phyloP scores from a whole-genome alignment of 2,113 vertebrate species.

The Megaleporinus macrocephalus region DNA sequence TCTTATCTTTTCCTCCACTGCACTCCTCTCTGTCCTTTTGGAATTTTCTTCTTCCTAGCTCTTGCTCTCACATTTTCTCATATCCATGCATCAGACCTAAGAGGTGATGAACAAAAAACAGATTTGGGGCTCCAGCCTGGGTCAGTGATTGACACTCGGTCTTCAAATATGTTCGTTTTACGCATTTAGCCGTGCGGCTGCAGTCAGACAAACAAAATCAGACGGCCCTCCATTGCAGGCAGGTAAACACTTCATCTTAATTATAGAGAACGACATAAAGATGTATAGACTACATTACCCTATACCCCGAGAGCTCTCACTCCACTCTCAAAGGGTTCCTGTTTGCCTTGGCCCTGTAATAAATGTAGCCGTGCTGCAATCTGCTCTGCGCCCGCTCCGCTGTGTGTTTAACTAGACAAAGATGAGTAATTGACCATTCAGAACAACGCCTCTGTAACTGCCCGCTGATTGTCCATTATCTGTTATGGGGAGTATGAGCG shows the following conservation, averaged over 20 bases:
- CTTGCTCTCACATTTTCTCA: conserved; percentile 25
- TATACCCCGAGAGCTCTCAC: conserved; percentile 22
- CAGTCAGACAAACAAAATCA: conserved; percentile 18
- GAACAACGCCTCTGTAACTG: conserved; percentile 66
- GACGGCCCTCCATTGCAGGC: neutral
- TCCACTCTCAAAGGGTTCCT: conserved; percentile 59
- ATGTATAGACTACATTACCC: conserved; percentile 38
- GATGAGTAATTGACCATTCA: conserved; percentile 78
- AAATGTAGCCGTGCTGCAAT: conserved; percentile 68
- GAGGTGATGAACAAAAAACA: neutral
- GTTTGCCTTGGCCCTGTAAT: conserved; percentile 63
- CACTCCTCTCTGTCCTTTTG: conserved; percentile 31
- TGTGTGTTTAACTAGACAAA: conserved; percentile 74
- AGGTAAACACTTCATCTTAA: conserved; percentile 30
- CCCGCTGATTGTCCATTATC: conserved; percentile 74
- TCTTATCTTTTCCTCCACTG: conserved; percentile 40
- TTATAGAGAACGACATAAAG: conserved; percentile 21
- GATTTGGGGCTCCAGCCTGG: neutral
- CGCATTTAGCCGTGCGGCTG: neutral
- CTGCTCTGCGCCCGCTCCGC: conserved; percentile 67
- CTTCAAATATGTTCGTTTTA: neutral
- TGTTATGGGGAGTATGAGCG: conserved; percentile 63
- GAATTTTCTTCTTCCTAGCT: conserved; percentile 51
- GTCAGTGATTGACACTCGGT: neutral
- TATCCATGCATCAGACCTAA: neutral